Conservation (phyloP, 53 echinoderm and acorn worm genomes). For the Holothuria leucospilota region DNA sequence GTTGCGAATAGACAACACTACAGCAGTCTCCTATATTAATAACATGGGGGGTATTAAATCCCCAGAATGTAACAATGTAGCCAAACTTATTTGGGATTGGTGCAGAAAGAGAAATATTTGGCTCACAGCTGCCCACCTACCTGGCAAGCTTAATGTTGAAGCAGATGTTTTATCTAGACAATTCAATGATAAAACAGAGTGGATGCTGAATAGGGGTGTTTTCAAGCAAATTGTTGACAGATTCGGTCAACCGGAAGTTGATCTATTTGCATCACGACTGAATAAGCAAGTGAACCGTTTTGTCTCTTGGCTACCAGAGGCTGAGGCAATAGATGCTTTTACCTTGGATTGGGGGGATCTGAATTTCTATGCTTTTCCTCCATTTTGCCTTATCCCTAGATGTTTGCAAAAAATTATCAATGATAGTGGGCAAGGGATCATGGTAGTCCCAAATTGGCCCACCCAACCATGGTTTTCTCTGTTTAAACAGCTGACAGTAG, state of each 20-base stretch:
- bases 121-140: not conserved
- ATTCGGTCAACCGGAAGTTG: slow-evolving; percentile 15
- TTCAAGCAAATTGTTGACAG: not conserved
- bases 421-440: slow-evolving; percentile 2
- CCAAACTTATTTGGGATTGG: slow-evolving; percentile 20
- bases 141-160: not conserved
- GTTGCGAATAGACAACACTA: slow-evolving; percentile 11
- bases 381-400: slow-evolving; percentile 14
- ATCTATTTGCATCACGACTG: slow-evolving; percentile 24
- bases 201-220: slow-evolving; percentile 19
- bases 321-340: slow-evolving; percentile 1
- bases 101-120: slow-evolving; percentile 3
- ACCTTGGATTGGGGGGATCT: slow-evolving; percentile 10
- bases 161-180: slow-evolving; percentile 44
- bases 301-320: slow-evolving; percentile 24
- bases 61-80: slow-evolving; percentile 2
- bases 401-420: slow-evolving; percentile 5
- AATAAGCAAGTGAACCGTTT: slow-evolving; percentile 2
- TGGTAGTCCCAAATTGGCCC: slow-evolving; percentile 41
- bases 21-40: no score
- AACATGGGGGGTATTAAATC: not conserved
- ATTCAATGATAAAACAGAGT: slow-evolving; percentile 47
- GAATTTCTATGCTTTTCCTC: slow-evolving; percentile 48
- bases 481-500: not conserved
- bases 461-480: slow-evolving; percentile 35